A percentile compares a stretch with the other conserved stretches of the same genome.
Evolutionary conservation across 2,797 vertebrate species (phyloP).

Genomic region (Ficedula albicollis): DNA sequence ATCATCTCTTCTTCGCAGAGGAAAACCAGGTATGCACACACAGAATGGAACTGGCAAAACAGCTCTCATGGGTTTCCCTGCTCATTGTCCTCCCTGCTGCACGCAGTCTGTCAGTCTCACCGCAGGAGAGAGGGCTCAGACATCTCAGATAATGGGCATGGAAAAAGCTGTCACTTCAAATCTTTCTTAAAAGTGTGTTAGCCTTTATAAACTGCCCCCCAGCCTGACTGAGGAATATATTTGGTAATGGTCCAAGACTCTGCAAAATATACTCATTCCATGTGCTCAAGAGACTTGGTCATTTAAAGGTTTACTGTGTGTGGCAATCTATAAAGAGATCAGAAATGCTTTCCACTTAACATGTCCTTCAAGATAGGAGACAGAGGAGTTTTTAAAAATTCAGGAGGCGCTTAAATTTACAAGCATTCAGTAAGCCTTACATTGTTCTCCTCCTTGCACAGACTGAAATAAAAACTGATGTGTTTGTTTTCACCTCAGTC

Average conservation of each 20-base stretch:
- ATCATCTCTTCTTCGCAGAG: neutral
- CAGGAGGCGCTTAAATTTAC: neutral
- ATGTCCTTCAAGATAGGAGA: slow-evolving; percentile 8
- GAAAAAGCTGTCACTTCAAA: slow-evolving; percentile 44
- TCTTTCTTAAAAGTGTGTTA: slow-evolving; percentile 8
- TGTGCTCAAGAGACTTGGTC: neutral
- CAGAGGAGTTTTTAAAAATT: slow-evolving; percentile 37
- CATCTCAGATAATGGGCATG: slow-evolving; percentile 10
- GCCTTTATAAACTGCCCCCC: neutral
- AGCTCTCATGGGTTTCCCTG: neutral
- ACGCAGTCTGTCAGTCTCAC: neutral
- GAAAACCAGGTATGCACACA: neutral
- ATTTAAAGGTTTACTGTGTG: slow-evolving; percentile 1
- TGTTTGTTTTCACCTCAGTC: neutral
- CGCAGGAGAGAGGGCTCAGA: neutral
- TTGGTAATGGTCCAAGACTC: slow-evolving; percentile 43
- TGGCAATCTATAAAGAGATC: neutral
- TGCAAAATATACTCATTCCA: slow-evolving; percentile 31
- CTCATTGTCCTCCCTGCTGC: neutral
- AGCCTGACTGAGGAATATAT: slow-evolving; percentile 21
- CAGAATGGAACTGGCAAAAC: neutral
- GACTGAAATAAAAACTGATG: neutral
- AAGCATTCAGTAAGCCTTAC: neutral
- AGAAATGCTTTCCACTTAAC: neutral
- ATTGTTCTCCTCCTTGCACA: neutral